These are phyloP conservation scores for Seira musarum DNA, from an alignment of 2,888 invertebrate species.

Conservation along the genomic window DNA sequence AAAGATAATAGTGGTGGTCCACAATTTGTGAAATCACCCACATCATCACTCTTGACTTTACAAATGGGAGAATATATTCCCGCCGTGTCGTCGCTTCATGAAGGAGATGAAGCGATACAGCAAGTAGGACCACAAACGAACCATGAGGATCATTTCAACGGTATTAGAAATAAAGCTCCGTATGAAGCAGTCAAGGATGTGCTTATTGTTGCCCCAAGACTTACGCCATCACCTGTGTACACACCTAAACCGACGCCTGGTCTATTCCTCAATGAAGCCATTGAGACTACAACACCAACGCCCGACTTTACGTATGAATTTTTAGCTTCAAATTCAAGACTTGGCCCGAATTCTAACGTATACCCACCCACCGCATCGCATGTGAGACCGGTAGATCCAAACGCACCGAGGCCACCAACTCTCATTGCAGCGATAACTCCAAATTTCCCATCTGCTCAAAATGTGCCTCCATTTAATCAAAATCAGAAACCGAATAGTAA, in stretches of 20 bases:
- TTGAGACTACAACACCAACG: slow-evolving; percentile 15
- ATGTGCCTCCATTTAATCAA: not conserved
- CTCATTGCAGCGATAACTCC: slow-evolving; percentile 34
- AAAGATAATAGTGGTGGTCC: not conserved
- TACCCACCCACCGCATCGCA: not conserved
- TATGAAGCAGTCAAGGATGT: slow-evolving; percentile 33
- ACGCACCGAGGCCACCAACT: not conserved
- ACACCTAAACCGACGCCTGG: not conserved
- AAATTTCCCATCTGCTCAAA: not conserved
- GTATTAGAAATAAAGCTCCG: slow-evolving; percentile 33
- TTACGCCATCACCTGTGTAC: slow-evolving; percentile 32
- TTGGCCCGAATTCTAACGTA: not conserved
- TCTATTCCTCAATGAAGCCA: slow-evolving; percentile 1
- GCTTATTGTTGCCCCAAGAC: slow-evolving; percentile 25
- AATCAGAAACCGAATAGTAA: not conserved
- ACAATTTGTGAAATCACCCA: slow-evolving; percentile 38
- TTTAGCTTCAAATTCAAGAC: not conserved
- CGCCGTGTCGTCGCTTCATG: slow-evolving; percentile 16
- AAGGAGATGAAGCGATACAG: not conserved
- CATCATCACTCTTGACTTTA: slow-evolving; percentile 18
- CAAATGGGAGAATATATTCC: slow-evolving; percentile 26
- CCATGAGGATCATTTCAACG: slow-evolving; percentile 19
- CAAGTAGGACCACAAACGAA: slow-evolving; percentile 30
- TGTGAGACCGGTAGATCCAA: slow-evolving; percentile 15
- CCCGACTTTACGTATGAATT: slow-evolving; percentile 26